Conservation (phyloP, 2,888 invertebrate genomes). For the Melinaea marsaeus region DNA sequence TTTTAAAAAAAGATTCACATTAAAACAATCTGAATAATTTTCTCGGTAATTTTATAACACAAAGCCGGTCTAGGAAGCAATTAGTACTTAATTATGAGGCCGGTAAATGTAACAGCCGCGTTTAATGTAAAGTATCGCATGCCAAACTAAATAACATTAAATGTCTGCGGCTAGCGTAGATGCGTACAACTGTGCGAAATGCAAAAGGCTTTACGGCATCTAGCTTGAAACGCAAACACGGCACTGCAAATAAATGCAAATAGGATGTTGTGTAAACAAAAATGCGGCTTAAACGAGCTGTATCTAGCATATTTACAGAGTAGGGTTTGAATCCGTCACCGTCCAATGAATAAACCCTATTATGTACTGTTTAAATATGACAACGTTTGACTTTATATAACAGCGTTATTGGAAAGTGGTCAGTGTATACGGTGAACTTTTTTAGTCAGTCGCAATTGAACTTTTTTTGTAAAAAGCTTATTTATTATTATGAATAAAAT, state of each 20-base stretch:
- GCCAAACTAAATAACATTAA: slow-evolving; percentile 34
- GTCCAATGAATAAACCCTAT: slow-evolving; percentile 29
- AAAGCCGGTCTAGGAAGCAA: slow-evolving; percentile 21
- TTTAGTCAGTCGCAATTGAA: slow-evolving; percentile 20
- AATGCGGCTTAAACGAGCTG: slow-evolving; percentile 44
- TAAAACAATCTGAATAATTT: slow-evolving; percentile 15
- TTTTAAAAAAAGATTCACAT: slow-evolving; percentile 14
- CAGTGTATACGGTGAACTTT: slow-evolving; percentile 25
- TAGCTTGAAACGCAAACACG: slow-evolving; percentile 27
- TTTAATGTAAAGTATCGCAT: slow-evolving; percentile 28
- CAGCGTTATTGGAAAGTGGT: slow-evolving; percentile 28
- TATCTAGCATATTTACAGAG: slow-evolving; percentile 29
- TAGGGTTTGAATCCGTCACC: slow-evolving; percentile 30
- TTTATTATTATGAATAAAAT: no score
- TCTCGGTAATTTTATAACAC: slow-evolving; percentile 14
- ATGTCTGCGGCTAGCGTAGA: slow-evolving; percentile 32
- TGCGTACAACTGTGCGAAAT: slow-evolving; percentile 44
- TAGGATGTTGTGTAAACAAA: slow-evolving; percentile 55
- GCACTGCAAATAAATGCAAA: slow-evolving; percentile 47
- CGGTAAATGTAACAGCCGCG: slow-evolving; percentile 22
- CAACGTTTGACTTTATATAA: slow-evolving; percentile 22
- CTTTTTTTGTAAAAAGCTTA: background rate
- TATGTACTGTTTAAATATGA: slow-evolving; percentile 27
- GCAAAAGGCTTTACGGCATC: slow-evolving; percentile 42
- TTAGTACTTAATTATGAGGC: slow-evolving; percentile 25